phyloP scores from a whole-genome alignment of 2,113 vertebrate species.

The Empidonax traillii region DNA sequence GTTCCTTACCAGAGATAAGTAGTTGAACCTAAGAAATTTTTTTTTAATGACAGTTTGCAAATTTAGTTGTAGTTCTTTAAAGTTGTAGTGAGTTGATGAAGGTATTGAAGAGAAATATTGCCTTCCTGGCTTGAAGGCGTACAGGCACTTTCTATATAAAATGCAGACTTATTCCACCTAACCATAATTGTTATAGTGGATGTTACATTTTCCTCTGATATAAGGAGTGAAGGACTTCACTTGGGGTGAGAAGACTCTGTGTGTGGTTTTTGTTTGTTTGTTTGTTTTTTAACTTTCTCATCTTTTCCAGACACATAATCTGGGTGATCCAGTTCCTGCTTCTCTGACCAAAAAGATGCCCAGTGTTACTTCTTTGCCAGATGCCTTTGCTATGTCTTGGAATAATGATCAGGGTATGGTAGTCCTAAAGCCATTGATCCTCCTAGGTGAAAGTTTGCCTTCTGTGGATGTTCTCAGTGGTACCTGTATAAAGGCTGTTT shows the following conservation, averaged over 20 bases:
- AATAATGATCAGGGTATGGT: slow-evolving; percentile 68
- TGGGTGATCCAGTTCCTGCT: neutral
- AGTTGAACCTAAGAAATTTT: neutral
- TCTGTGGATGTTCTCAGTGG: neutral
- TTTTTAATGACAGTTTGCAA: neutral
- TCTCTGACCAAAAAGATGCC: neutral
- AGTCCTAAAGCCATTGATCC: neutral
- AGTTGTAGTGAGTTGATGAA: neutral
- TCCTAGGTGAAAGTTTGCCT: neutral
- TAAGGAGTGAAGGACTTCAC: neutral
- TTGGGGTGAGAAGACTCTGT: neutral
- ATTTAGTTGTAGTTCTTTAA: neutral
- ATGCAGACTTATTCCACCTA: neutral
- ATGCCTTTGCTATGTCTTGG: slow-evolving; percentile 38
- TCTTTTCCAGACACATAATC: neutral
- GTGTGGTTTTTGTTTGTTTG: too few species aligned
- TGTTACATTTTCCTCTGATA: neutral
- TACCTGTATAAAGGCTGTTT: neutral
- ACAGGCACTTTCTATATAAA: neutral
- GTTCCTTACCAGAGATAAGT: neutral
- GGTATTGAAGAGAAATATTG: neutral
- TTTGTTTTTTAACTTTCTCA: neutral
- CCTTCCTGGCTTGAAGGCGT: neutral
- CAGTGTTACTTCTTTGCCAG: slow-evolving; percentile 6
- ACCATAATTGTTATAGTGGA: neutral